Evolutionary conservation across 2,797 vertebrate genomes (phyloP), one percentile per base, ranked within the genome.

Genomic region (Cyclura pinguis): DNA sequence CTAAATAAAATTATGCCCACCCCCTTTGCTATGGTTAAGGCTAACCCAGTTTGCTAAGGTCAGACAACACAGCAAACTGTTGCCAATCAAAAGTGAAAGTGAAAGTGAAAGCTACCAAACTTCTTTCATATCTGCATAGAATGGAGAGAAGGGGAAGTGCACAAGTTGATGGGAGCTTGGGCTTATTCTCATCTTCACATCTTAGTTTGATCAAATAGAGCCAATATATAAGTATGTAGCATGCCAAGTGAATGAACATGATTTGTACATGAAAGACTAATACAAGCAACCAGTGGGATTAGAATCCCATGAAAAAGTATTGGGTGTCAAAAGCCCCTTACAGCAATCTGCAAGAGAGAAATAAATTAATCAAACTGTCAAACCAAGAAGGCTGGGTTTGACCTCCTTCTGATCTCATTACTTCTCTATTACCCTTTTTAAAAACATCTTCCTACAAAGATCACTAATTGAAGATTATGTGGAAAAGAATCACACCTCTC

Each of bases 341-440:
- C 96, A 98, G 98, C 97, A 96, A 98, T 98, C 97, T 97, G 96
- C 97, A 96, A 96, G 97, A 97, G 97, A 98, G 97, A 97, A 97
- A 98, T 98, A 97, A 98, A 99, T 99, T 98, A 98, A 99, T 99
- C 98, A 98, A 98, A 93, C 97, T 98, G 98, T 98, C 98, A 98
- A 97, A 98, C 80, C 94, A 97, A 98, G 97, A 98, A 97, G 97
- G 96, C 97, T 95, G 96, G 96, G 95, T 96, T 96, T 98, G 98
- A 98, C 98, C 98, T 98, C 97, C 97, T 97, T 97, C 97, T 98
- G 98, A 98, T 98, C 98, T 98, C 97, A 97, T 98, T 98, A 97
- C 97, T 98, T 98, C 97, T 96, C 98, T 97, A 98, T 98, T 98
- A 98, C 97, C 97, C 97, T 97, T 97, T 97, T 97, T 97, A 98